phyloP scores from a whole-genome alignment of 2,113 vertebrate genomes.

The Megaceryle torquata region DNA sequence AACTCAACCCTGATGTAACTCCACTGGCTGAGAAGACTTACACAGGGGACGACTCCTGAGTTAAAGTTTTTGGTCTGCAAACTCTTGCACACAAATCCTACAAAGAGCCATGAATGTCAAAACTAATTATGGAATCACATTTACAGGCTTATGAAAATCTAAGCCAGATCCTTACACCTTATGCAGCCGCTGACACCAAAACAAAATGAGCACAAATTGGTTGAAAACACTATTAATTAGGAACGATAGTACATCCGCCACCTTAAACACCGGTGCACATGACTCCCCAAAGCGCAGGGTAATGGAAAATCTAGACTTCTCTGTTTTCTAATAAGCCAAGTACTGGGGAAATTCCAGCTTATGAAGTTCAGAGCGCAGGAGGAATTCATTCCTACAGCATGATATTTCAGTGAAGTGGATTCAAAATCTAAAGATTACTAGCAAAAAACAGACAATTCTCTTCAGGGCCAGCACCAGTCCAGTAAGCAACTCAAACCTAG shows the following conservation, averaged over 20 bases:
- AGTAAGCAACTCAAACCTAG: neutral
- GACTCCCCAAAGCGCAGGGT: neutral
- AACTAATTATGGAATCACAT: neutral
- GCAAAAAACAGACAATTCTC: neutral
- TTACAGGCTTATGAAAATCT: constrained; percentile 22
- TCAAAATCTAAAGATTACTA: neutral
- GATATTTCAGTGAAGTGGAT: neutral
- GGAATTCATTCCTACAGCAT: constrained; percentile 35
- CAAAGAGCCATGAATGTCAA: constrained; percentile 31
- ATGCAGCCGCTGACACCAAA: neutral
- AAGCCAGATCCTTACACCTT: constrained; percentile 4
- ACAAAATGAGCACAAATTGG: neutral
- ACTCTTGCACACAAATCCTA: constrained; percentile 21
- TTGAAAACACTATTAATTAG: constrained; percentile 25
- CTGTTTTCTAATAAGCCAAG: constrained; percentile 14
- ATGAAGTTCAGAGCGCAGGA: constrained; percentile 36
- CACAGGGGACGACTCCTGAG: neutral
- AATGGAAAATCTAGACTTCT: constrained; percentile 38
- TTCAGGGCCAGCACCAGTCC: neutral
- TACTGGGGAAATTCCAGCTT: constrained; percentile 40
- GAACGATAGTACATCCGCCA: neutral
- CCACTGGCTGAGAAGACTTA: constrained; percentile 17
- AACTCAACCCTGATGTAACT: constrained; percentile 51
- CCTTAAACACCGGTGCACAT: neutral
- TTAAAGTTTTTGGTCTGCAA: constrained; percentile 29